A percentile compares a stretch with the other conserved stretches of the same genome.
These are phyloP conservation scores for Crypturellus undulatus DNA, from an alignment of 2,113 vertebrate species.

Conservation along the genomic window DNA sequence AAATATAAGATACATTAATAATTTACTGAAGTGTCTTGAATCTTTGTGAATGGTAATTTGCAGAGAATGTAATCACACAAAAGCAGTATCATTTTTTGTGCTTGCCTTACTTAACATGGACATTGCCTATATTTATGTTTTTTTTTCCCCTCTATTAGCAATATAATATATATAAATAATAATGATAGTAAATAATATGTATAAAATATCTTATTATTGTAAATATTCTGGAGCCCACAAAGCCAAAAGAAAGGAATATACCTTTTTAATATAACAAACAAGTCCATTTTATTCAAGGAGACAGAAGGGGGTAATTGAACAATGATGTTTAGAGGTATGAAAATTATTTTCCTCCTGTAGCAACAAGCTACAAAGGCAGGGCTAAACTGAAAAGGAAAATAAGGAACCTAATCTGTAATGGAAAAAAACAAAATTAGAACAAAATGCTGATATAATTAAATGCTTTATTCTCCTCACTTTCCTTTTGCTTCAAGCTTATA, in stretches of 20 bases:
- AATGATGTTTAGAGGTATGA: not conserved
- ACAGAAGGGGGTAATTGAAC: not conserved
- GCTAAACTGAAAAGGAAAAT: not conserved
- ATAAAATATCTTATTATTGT: not conserved
- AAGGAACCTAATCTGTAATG: not conserved
- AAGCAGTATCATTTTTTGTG: constrained; percentile 17
- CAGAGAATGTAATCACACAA: not conserved
- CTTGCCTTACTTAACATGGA: constrained; percentile 16
- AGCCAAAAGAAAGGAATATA: not conserved
- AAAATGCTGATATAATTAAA: not conserved
- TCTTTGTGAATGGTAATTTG: not conserved
- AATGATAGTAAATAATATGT: no score
- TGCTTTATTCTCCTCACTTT: not conserved
- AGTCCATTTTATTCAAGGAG: not conserved
- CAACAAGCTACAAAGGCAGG: not conserved
- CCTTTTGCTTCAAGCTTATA: not conserved
- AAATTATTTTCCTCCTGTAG: not conserved
- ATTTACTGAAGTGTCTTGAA: constrained; percentile 52
- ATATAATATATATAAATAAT: no score
- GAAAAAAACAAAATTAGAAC: not conserved
- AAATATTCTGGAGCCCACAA: not conserved
- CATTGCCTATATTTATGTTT: not conserved
- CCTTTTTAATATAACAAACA: not conserved
- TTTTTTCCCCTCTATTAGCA: not conserved
- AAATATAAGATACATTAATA: constrained; percentile 62